A percentile compares a stretch with the other conserved stretches of the same genome.
These are phyloP conservation scores for Columba livia DNA, from an alignment of 2,113 vertebrate species.

Conservation along the genomic window DNA sequence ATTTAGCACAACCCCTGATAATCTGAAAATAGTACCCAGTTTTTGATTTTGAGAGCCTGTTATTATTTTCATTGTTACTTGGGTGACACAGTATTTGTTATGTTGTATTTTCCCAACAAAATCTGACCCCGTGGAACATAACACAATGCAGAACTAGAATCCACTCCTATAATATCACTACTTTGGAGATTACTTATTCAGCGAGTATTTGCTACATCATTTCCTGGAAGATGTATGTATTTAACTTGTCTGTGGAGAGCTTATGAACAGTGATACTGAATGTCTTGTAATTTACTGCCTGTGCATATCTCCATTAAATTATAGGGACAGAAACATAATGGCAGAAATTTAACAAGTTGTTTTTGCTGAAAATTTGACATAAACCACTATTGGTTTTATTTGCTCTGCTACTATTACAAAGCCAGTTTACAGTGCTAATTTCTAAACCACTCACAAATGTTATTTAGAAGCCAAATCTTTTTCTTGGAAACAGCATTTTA, in stretches of 20 bases:
- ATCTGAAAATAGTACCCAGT: not conserved
- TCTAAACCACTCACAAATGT: not conserved
- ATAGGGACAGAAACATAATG: slow-evolving; percentile 12
- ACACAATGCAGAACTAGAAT: not conserved
- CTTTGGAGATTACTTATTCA: slow-evolving; percentile 33
- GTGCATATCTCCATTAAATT: slow-evolving; percentile 32
- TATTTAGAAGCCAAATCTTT: not conserved
- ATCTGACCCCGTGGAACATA: not conserved
- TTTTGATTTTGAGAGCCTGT: not conserved
- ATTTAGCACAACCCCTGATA: not conserved
- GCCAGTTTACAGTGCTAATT: not conserved
- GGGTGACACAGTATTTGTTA: not conserved
- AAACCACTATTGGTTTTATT: slow-evolving; percentile 11
- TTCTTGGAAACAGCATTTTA: slow-evolving; percentile 4
- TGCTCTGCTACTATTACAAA: slow-evolving; percentile 5
- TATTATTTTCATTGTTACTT: not conserved
- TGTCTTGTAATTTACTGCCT: slow-evolving; percentile 5
- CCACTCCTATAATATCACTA: not conserved
- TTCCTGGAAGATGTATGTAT: slow-evolving; percentile 5
- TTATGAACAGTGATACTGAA: not conserved
- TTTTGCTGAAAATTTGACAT: slow-evolving; percentile 27
- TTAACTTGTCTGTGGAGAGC: slow-evolving; percentile 41
- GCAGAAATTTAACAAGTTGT: not conserved
- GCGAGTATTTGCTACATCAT: not conserved
- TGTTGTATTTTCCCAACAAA: slow-evolving; percentile 22